Conservation (phyloP, 2,888 invertebrate species). For the Rotaria magnacalcarata region DNA sequence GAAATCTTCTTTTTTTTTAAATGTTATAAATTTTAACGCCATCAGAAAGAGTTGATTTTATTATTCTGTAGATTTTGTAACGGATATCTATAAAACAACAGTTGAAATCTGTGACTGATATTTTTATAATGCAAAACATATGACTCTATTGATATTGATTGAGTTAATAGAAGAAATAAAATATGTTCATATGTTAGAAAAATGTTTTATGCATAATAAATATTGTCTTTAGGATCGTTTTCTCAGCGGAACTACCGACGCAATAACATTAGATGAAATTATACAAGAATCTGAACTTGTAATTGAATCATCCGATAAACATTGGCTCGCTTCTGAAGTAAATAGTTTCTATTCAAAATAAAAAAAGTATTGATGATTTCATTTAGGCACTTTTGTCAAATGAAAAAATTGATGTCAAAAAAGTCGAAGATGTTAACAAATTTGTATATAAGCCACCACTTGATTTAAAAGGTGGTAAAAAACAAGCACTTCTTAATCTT, state of each 20-base stretch:
- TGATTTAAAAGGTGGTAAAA: neutral
- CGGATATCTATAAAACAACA: too few relatives aligned
- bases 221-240: neutral
- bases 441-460: constrained; percentile 22
- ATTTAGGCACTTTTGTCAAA: constrained; percentile 4
- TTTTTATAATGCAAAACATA: too few relatives aligned
- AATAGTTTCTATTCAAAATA: neutral
- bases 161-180: too few relatives aligned
- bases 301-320: neutral
- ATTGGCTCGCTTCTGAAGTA: constrained; percentile 17
- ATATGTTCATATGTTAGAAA: too few relatives aligned
- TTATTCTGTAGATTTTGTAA: too few relatives aligned
- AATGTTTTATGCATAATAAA: too few relatives aligned
- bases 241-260: neutral
- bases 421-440: neutral
- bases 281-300: neutral
- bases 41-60: too few relatives aligned
- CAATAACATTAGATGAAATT: constrained; percentile 19
- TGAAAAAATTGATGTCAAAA: neutral
- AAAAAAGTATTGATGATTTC: neutral
- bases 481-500: neutral
- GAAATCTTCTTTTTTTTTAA: too few relatives aligned
- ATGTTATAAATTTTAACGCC: too few relatives aligned
- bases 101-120: too few relatives aligned
- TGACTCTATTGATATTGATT: too few relatives aligned